Evolutionary conservation across 2,888 invertebrate species (phyloP), one percentile per base, ranked within the genome.

Genomic region (Anthophora plumipes): DNA sequence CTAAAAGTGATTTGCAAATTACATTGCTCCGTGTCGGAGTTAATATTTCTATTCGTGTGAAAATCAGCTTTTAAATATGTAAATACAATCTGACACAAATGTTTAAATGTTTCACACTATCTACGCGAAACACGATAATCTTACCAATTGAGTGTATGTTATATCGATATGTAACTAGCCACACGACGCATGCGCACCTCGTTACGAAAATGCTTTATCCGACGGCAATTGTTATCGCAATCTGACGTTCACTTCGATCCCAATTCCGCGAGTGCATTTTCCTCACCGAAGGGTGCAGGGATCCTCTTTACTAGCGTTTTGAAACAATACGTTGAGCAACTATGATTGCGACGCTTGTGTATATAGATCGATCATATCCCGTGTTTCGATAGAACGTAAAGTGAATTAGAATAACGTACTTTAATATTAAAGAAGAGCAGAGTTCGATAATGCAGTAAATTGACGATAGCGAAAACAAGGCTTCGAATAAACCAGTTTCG

Each of bases 291-390:
- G 12, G 52, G n/a, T 50, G 41, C 50, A 50, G 69, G 39, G 66
- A 71, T 70, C 39, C 59, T 60, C 55, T 52, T 67, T 63, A 75
- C 76, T 60, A 52, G 25, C 54, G 64, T 77, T 77, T 74, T 76
- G 84, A 85, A 85, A 85, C 61, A 61, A 57, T n/a, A 20, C 43
- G 67, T 85, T 85, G 76, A 71, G 85, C 69, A 85, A 85, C 48
- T 66, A 63, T 72, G 61, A 67, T 71, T 59, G 31, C 48, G 31
- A 59, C 50, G 37, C 39, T 48, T 76, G 61, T 64, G 69, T 31
- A 31, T 31, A 31, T 72, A 69, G 69, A 83, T 79, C 66, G 59
- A 63, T 43, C 77, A 80, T 84, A 77, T 80, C 77, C 77, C 80
- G 84, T 72, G 48, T 70, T 71, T 61, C 63, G 54, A 80, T 77